Percentiles rank a stretch among this genome's conserved stretches.
These are phyloP conservation scores for Okapia johnstoni DNA, from an alignment of 2,113 vertebrate genomes.

Conservation along the genomic window DNA sequence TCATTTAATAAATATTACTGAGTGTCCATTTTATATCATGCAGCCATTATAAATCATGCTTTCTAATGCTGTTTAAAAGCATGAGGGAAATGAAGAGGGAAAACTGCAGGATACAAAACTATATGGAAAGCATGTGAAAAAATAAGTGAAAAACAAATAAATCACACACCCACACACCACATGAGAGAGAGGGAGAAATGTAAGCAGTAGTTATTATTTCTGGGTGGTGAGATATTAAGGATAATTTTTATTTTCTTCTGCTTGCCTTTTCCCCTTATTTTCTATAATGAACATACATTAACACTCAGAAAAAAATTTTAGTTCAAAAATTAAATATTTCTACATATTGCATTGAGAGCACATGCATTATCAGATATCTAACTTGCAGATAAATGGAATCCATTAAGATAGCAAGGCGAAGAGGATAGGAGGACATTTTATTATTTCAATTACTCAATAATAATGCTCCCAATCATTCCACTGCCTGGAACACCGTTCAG, in stretches of 20 bases:
- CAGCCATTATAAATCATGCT: background rate
- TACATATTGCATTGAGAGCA: background rate
- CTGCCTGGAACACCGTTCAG: background rate
- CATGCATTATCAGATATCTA: background rate
- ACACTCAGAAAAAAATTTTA: background rate
- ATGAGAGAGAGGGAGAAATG: background rate
- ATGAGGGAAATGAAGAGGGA: background rate
- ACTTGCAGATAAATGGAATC: background rate
- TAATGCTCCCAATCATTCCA: background rate
- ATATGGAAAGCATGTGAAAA: background rate
- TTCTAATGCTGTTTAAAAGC: slow-evolving; percentile 5
- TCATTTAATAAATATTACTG: slow-evolving; percentile 14
- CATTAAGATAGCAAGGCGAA: background rate
- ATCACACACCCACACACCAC: background rate
- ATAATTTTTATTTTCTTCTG: slow-evolving; percentile 28
- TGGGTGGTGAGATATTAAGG: background rate
- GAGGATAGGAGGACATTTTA: background rate
- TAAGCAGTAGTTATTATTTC: background rate
- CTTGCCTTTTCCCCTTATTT: background rate
- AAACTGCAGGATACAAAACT: background rate
- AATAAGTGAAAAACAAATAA: background rate
- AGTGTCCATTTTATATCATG: background rate
- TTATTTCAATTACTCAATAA: background rate
- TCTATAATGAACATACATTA: slow-evolving; percentile 4
- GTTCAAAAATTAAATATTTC: background rate